Evolutionary conservation across 2,113 vertebrate genomes (phyloP), one percentile per base, ranked within the genome.

Genomic region (Brachypteracias leptosomus): DNA sequence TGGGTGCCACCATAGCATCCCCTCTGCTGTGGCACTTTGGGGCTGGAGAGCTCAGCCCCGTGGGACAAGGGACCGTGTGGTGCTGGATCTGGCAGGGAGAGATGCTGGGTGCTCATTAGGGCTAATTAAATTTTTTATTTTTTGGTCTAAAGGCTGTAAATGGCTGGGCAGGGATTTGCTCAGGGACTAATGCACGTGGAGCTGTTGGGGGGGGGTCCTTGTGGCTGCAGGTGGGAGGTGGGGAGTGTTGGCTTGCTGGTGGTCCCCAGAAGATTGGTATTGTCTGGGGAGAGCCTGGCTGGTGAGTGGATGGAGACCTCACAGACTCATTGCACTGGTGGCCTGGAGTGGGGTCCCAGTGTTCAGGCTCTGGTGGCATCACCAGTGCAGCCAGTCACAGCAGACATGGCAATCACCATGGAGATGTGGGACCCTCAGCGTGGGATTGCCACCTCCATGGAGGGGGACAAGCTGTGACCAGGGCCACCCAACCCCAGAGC

Each of bases 91-190:
- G 11, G 88, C 47, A 79, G 96, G 76, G 78, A 97, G 91, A 96
- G 86, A 90, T 95, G 96, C 90, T 90, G 85, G 87, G 96, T 96
- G 97, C 96, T 98, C 97, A 93, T 97, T 98, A 98, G 93, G 81
- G 95, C 97, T 97, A 90, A 92, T 87, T 87, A 77, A 59, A 36
- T 79, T 70, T 9, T 51, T 54, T 66, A 62, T 57, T 33, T 71
- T 74, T 97, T 91, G 77, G 65, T 96, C 93, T 98, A 91, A 97
- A 97, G 91, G 95, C 96, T 95, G 94, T 96, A 95, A 97, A 97
- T 10, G 85, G 93, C 88, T 96, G 97, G 94, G 94, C 93, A 76
- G 95, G 57, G 79, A 24, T 78, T 88, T 88, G 70, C 54, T 62
- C 26, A 33, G 83, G 85, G 70, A 83, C 79, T 97, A 92, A 96